A percentile compares a stretch with the other conserved stretches of the same genome.
These are phyloP conservation scores for Panopea generosa DNA, from an alignment of 2,888 invertebrate species.

Conservation along the genomic window DNA sequence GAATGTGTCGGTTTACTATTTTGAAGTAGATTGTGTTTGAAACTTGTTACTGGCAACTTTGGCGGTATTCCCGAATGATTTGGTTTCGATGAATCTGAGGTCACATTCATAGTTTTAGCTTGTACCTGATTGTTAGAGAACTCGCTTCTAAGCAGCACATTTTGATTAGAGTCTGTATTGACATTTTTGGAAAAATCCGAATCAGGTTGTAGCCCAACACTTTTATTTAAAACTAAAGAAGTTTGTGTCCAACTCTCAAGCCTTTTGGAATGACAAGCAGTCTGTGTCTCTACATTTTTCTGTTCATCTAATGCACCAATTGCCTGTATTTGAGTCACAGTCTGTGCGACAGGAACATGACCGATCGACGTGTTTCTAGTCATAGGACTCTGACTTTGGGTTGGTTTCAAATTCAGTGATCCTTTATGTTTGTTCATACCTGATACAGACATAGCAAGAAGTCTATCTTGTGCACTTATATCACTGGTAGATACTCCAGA, in stretches of 20 bases:
- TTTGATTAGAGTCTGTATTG: neutral
- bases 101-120: neutral
- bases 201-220: conserved; percentile 31
- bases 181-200: neutral
- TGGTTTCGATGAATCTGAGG: neutral
- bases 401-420: conserved; percentile 34
- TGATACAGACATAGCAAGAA: neutral
- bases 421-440: neutral
- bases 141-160: neutral
- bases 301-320: conserved; percentile 10
- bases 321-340: neutral
- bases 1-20: conserved; percentile 27
- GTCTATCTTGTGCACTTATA: neutral
- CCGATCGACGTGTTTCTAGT: conserved; percentile 1
- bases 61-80: conserved; percentile 16
- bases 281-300: conserved; percentile 33
- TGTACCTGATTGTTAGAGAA: neutral
- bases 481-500: neutral
- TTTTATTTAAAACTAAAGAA: conserved; percentile 42
- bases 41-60: conserved; percentile 52
- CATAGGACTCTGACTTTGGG: conserved; percentile 42
- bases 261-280: conserved; percentile 10
- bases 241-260: conserved; percentile 62
- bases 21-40: conserved; percentile 57
- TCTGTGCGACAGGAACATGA: conserved; percentile 2